phyloP scores from a whole-genome alignment of 37 sponge, comb jelly and placozoan species.

The Bolinopsis microptera region DNA sequence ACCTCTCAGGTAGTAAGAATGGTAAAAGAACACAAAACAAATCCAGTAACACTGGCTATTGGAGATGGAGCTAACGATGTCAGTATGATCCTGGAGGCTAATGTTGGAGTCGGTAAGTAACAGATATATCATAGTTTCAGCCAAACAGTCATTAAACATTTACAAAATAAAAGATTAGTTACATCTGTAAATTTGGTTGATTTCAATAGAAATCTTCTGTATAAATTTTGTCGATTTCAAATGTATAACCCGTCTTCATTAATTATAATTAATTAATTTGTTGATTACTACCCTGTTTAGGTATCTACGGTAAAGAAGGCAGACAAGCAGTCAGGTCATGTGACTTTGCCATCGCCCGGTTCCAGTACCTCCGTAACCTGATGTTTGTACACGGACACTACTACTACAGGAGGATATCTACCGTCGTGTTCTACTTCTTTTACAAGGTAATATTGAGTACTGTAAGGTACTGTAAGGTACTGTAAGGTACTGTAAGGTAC shows the following conservation, averaged over 20 bases:
- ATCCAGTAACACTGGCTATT: conserved; percentile 76
- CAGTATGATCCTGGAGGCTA: conserved; percentile 87
- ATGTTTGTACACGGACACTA: conserved; percentile 71
- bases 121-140: too few species aligned
- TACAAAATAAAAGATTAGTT: too few species aligned
- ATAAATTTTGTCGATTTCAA: too few species aligned
- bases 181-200: too few species aligned
- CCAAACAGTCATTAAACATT: too few species aligned
- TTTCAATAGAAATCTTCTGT: too few species aligned
- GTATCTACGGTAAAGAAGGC: conserved; percentile 79
- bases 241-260: too few species aligned
- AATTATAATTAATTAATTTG: too few species aligned
- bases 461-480: too few species aligned
- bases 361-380: conserved; percentile 75
- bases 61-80: conserved; percentile 96
- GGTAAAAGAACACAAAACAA: conserved; percentile 68
- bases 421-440: conserved; percentile 66
- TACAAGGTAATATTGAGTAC: conserved; percentile 73
- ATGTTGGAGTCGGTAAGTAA: conserved; percentile 77
- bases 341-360: conserved; percentile 83
- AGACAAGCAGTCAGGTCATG: conserved; percentile 82
- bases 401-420: conserved; percentile 48
- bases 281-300: too few species aligned
- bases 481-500: too few species aligned
- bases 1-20: conserved; percentile 75